A percentile compares a stretch with the other conserved stretches of the same genome.
These are phyloP conservation scores for Gymnopithys bicolor DNA, from an alignment of 2,797 vertebrate genomes.

Conservation along the genomic window DNA sequence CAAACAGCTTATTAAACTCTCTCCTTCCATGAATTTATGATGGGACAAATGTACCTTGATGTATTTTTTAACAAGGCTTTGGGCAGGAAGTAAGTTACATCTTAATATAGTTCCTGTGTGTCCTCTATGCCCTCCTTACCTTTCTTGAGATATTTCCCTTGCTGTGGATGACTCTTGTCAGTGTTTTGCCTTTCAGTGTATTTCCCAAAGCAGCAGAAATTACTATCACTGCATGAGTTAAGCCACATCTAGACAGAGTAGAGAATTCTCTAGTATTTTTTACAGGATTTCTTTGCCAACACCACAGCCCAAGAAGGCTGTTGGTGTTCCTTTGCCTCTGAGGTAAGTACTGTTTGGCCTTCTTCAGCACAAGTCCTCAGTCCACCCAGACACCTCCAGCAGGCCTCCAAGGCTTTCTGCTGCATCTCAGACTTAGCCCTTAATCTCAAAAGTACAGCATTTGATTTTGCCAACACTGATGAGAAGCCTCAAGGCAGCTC, in stretches of 20 bases:
- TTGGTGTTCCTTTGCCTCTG: neutral
- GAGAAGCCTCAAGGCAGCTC: neutral
- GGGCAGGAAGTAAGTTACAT: neutral
- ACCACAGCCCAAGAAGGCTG: neutral
- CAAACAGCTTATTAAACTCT: neutral
- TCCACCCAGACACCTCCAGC: neutral
- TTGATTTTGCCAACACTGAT: neutral
- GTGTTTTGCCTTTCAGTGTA: neutral
- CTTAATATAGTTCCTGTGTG: neutral
- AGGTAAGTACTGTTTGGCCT: neutral
- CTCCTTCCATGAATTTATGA: neutral
- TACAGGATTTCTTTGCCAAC: neutral
- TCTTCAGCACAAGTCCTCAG: neutral
- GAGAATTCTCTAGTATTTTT: neutral
- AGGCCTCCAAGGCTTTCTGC: neutral
- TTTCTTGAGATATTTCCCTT: neutral
- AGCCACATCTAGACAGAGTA: neutral
- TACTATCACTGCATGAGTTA: neutral
- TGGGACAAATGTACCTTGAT: neutral
- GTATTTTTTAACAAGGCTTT: neutral
- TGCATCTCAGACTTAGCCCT: neutral
- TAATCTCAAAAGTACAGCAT: neutral
- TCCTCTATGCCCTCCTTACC: neutral
- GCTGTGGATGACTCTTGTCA: neutral
- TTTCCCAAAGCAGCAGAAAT: neutral